These are phyloP conservation scores for Heliangelus exortis DNA, from an alignment of 2,797 vertebrate species.

Conservation along the genomic window DNA sequence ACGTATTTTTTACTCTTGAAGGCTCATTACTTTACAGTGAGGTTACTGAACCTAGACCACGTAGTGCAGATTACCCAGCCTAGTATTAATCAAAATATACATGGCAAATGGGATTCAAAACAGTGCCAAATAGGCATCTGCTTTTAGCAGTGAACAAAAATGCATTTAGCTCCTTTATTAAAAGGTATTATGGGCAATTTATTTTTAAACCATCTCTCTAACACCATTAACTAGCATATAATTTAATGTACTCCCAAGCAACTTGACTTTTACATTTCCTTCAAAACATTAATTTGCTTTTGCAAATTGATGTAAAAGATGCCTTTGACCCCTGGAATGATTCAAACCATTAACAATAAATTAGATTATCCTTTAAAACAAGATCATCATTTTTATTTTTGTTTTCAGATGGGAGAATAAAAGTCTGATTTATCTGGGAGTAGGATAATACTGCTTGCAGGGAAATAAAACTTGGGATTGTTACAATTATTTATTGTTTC, in stretches of 20 bases:
- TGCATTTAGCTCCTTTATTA: slow-evolving; percentile 76
- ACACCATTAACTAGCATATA: slow-evolving; percentile 77
- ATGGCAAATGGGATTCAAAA: slow-evolving; percentile 84
- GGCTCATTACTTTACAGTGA: slow-evolving; percentile 93
- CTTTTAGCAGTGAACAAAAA: slow-evolving; percentile 82
- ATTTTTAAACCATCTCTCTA: slow-evolving; percentile 78
- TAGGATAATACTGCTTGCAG: not conserved
- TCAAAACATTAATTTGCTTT: slow-evolving; percentile 79
- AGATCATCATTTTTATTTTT: slow-evolving; percentile 49
- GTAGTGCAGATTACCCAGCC: slow-evolving; percentile 83
- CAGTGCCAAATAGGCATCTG: slow-evolving; percentile 78
- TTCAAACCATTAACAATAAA: slow-evolving; percentile 76
- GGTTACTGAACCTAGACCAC: slow-evolving; percentile 85
- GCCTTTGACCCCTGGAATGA: slow-evolving; percentile 73
- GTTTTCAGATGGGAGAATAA: slow-evolving; percentile 43
- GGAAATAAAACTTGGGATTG: slow-evolving; percentile 14
- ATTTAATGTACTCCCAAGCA: slow-evolving; percentile 78
- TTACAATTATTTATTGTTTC: not conserved
- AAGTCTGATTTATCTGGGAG: slow-evolving; percentile 6
- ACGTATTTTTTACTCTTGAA: slow-evolving; percentile 90
- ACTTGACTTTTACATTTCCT: slow-evolving; percentile 79
- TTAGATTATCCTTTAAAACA: slow-evolving; percentile 73
- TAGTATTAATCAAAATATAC: slow-evolving; percentile 93
- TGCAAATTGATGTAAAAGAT: slow-evolving; percentile 76
- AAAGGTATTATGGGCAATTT: slow-evolving; percentile 80